A percentile compares a stretch with the other conserved stretches of the same genome.
Conservation (phyloP, 2,113 vertebrate species). For the Carettochelys insculpta region DNA sequence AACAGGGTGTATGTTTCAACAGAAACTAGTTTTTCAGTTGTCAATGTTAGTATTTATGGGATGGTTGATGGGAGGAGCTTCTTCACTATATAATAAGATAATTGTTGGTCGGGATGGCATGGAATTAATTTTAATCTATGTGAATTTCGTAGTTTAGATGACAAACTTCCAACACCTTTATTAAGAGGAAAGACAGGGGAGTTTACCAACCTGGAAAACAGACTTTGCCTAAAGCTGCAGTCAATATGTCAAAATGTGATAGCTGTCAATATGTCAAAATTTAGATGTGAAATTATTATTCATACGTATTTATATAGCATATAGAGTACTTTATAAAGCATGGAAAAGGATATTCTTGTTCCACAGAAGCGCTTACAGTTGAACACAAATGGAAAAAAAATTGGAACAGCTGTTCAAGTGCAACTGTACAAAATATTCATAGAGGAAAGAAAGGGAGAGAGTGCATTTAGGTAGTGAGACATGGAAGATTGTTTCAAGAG, state of each 20-base stretch:
- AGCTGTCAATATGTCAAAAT: conserved; percentile 9
- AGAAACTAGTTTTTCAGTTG: not conserved
- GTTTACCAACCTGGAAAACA: not conserved
- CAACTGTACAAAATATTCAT: not conserved
- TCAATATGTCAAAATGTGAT: conserved; percentile 27
- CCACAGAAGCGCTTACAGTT: not conserved
- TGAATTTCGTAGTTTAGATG: not conserved
- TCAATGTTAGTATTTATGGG: not conserved
- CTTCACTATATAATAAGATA: not conserved
- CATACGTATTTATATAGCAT: not conserved
- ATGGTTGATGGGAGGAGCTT: not conserved
- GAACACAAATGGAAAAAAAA: not conserved
- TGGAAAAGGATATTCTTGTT: not conserved
- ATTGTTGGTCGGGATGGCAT: not conserved
- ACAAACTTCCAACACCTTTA: not conserved
- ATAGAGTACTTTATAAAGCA: not conserved
- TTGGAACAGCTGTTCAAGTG: not conserved
- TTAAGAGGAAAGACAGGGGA: not conserved
- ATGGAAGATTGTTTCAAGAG: not conserved
- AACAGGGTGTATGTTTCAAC: not conserved
- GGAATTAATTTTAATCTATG: not conserved
- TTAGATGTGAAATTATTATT: not conserved
- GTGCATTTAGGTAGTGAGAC: not conserved
- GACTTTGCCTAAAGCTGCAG: not conserved
- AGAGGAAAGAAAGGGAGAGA: not conserved